These are phyloP conservation scores for Tetragonula carbonaria DNA, from an alignment of 2,888 invertebrate genomes.

Conservation along the genomic window DNA sequence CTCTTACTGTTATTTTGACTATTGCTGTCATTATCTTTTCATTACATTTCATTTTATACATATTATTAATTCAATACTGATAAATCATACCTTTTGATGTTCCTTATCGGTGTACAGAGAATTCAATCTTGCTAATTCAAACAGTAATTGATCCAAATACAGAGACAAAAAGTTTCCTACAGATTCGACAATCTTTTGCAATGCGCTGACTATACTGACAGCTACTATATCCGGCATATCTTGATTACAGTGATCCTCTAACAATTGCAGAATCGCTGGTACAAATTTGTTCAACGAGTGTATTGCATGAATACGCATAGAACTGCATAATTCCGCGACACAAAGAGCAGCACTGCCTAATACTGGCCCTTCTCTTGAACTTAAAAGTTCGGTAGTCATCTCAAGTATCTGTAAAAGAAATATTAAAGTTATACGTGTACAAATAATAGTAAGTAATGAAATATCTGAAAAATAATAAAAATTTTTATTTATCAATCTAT, in stretches of 20 bases:
- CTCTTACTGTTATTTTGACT: too few species aligned
- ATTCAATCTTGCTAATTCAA: conserved; percentile 87
- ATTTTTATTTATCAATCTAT: neutral
- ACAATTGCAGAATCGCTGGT: conserved; percentile 89
- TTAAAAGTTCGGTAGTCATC: conserved; percentile 87
- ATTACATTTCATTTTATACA: too few species aligned
- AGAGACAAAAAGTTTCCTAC: conserved; percentile 94
- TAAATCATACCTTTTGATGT: conserved; percentile 76
- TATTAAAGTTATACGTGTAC: too few species aligned
- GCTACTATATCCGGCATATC: conserved; percentile 87
- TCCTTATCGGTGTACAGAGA: conserved; percentile 77
- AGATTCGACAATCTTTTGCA: conserved; percentile 93
- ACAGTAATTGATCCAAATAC: conserved; percentile 90
- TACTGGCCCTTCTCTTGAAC: conserved; percentile 86
- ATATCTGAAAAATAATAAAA: neutral
- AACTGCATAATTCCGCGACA: conserved; percentile 91
- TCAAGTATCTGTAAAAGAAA: conserved; percentile 86
- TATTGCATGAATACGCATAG: conserved; percentile 91
- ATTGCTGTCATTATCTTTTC: too few species aligned
- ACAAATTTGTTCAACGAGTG: conserved; percentile 91
- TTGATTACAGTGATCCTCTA: conserved; percentile 87
- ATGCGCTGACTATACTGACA: conserved; percentile 91
- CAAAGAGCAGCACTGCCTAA: conserved; percentile 91
- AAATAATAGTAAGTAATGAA: neutral
- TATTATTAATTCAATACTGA: neutral